A percentile compares a stretch with the other conserved stretches of the same genome.
Evolutionary conservation across 2,888 invertebrate species (phyloP).

Genomic region (Ceriagrion tenellum): DNA sequence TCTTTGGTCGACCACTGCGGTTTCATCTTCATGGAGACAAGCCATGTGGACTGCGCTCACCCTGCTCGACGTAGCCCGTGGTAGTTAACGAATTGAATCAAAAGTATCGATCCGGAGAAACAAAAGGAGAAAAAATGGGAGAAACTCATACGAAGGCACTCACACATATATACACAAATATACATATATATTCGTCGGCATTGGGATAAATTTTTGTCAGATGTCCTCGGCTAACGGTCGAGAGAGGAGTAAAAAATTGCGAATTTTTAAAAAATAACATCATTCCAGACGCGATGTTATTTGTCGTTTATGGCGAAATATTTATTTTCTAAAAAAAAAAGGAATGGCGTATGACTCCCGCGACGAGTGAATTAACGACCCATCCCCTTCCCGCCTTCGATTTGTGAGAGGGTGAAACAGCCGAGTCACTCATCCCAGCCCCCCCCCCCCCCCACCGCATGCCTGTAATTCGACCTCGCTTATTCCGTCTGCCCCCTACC

Average conservation of each 20-base stretch:
- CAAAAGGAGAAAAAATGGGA: neutral
- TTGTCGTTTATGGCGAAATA: slow-evolving; percentile 4
- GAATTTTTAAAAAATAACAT: slow-evolving; percentile 25
- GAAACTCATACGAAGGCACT: neutral
- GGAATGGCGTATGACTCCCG: neutral
- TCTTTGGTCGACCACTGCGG: neutral
- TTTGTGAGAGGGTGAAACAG: neutral
- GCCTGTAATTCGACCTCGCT: too few relatives aligned
- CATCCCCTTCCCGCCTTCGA: neutral
- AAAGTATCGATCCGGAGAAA: neutral
- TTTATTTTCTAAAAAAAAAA: neutral
- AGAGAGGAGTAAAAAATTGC: neutral
- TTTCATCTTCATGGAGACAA: neutral
- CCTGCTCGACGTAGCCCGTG: neutral
- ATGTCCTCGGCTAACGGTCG: neutral
- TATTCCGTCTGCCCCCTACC: too few relatives aligned
- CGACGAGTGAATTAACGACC: slow-evolving; percentile 28
- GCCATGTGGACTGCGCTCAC: neutral
- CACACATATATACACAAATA: neutral
- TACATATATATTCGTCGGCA: neutral
- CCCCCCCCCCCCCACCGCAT: neutral
- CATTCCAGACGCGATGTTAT: slow-evolving; percentile 2
- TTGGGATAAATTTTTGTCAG: neutral
- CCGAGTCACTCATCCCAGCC: too few relatives aligned
- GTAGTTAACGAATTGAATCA: neutral